A percentile compares a stretch with the other conserved stretches of the same genome.
phyloP scores from a whole-genome alignment of 2,888 invertebrate genomes.

The Petrolisthes cinctipes region DNA sequence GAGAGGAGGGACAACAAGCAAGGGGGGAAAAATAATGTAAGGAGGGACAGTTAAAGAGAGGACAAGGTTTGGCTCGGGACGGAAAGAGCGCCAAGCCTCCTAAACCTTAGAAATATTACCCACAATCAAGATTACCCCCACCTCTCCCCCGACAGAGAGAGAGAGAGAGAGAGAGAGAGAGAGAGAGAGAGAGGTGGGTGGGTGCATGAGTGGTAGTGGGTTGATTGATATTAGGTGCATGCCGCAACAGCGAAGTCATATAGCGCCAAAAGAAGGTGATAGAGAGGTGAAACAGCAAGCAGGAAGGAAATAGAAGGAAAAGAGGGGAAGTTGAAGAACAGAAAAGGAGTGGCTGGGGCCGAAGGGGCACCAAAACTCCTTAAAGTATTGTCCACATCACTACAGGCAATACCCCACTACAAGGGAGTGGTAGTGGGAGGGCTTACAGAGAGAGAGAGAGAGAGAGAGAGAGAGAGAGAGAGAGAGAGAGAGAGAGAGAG shows the following conservation, averaged over 20 bases:
- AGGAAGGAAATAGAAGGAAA: too few relatives aligned
- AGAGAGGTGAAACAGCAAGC: neutral
- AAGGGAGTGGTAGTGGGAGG: neutral
- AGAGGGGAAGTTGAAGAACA: too few relatives aligned
- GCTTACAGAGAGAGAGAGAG: neutral
- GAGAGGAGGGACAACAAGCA: neutral
- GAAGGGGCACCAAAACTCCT: too few relatives aligned
- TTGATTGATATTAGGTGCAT: neutral
- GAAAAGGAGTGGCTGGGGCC: too few relatives aligned
- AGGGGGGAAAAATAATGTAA: neutral
- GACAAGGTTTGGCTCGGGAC: neutral
- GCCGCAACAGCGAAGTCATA: too few relatives aligned
- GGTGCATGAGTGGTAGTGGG: neutral
- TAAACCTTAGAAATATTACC: neutral
- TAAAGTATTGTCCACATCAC: too few relatives aligned
- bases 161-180: neutral
- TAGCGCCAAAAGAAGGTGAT: neutral
- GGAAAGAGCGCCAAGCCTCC: neutral
- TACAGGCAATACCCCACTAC: too few relatives aligned
- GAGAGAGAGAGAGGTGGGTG: neutral
- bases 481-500: slow-evolving; percentile 20
- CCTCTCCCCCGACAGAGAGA: neutral
- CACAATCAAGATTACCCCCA: too few relatives aligned
- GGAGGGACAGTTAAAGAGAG: neutral
- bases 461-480: slow-evolving; percentile 16